Conservation (phyloP, 1,140 invertebrate species). For the Meloidogyne exigua region DNA sequence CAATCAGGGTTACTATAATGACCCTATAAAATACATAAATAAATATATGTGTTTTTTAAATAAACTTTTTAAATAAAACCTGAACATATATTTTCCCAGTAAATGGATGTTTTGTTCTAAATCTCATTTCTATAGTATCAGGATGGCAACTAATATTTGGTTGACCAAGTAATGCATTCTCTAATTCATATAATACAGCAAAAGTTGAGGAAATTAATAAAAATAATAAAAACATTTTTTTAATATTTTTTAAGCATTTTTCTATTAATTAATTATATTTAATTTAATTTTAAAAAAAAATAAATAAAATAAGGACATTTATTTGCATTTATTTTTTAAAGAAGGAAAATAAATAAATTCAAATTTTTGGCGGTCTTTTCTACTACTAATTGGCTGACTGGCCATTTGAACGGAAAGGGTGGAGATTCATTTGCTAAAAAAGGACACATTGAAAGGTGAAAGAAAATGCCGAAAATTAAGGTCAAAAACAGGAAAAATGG, state of each 20-base stretch:
- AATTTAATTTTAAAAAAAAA: background rate
- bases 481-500: background rate
- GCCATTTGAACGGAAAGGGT: background rate
- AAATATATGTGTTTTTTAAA: conserved; percentile 20
- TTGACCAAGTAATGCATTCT: conserved; percentile 53
- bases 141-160: conserved; percentile 60
- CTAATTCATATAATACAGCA: conserved; percentile 32
- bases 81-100: conserved; percentile 40
- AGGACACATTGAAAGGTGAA: background rate
- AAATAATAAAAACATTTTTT: background rate
- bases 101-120: conserved; percentile 55
- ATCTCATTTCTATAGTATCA: conserved; percentile 62
- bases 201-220: background rate
- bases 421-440: background rate
- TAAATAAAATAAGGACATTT: background rate
- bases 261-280: too few relatives aligned
- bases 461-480: background rate
- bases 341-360: background rate
- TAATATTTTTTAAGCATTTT: background rate
- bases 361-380: background rate
- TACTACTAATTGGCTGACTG: background rate
- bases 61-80: conserved; percentile 44
- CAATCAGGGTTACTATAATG: conserved; percentile 62
- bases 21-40: conserved; percentile 40
- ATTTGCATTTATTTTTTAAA: background rate